These are phyloP conservation scores for Ammospiza nelsoni DNA, from an alignment of 2,113 vertebrate genomes.

Conservation along the genomic window DNA sequence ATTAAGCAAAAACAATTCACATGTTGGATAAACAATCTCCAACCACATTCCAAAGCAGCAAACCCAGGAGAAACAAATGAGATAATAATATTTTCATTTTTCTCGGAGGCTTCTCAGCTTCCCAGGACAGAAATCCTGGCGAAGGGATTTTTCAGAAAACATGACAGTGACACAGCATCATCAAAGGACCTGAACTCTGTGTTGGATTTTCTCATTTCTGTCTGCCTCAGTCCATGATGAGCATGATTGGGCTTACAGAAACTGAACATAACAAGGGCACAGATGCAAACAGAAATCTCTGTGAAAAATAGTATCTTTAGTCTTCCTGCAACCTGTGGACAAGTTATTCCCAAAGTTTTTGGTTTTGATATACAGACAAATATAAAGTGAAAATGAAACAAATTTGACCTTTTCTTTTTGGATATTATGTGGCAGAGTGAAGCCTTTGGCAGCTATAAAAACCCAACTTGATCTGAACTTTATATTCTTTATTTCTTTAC, in stretches of 20 bases:
- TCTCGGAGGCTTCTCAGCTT: too few species aligned
- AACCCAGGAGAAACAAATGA: too few species aligned
- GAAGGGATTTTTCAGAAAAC: too few species aligned
- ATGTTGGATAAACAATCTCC: too few species aligned
- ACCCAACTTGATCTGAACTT: constrained; percentile 78
- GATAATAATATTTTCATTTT: too few species aligned
- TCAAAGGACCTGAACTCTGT: not conserved
- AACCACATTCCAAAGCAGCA: too few species aligned
- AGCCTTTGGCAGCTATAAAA: constrained; percentile 76
- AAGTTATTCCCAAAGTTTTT: not conserved
- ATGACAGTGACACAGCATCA: not conserved
- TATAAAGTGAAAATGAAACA: not conserved
- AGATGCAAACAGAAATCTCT: not conserved
- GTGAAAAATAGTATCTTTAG: not conserved
- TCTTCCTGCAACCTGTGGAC: not conserved
- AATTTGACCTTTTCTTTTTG: constrained; percentile 76
- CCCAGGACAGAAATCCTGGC: too few species aligned
- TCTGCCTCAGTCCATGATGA: not conserved
- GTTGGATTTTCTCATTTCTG: not conserved
- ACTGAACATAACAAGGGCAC: not conserved
- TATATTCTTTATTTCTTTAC: constrained; percentile 72
- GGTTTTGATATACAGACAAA: not conserved
- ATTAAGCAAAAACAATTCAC: too few species aligned
- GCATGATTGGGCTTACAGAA: not conserved
- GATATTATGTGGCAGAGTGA: constrained; percentile 66